Evolutionary conservation across 2,888 invertebrate genomes (phyloP).

Genomic region (Cephus pygmeus): DNA sequence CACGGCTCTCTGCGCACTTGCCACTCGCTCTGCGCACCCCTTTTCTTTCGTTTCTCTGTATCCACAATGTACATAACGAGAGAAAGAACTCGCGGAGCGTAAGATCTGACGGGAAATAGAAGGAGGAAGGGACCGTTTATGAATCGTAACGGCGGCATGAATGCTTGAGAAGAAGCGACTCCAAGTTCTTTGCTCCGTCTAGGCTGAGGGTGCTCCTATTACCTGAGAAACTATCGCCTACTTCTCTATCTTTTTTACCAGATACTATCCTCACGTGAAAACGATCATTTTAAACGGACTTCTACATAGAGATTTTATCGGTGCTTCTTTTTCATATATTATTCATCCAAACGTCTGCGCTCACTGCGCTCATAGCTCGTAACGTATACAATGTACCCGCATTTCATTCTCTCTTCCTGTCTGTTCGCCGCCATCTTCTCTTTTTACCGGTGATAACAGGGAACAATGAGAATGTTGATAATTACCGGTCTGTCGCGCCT

Average conservation of each 20-base stretch:
- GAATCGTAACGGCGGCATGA: constrained; percentile 58
- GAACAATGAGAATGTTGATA: not conserved
- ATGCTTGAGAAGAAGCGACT: constrained; percentile 44
- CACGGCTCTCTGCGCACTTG: not conserved
- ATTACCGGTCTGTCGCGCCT: not conserved
- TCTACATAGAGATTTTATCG: not conserved
- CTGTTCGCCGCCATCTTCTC: not conserved
- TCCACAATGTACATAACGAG: not conserved
- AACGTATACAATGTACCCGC: not conserved
- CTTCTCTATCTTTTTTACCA: not conserved
- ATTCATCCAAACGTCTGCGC: not conserved
- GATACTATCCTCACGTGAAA: not conserved
- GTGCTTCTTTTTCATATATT: not conserved
- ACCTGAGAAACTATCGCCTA: constrained; percentile 9
- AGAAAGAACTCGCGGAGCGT: not conserved
- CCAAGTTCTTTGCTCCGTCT: constrained; percentile 12
- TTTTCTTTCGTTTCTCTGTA: not conserved
- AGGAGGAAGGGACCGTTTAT: constrained; percentile 41
- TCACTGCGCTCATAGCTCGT: not conserved
- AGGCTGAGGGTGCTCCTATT: not conserved
- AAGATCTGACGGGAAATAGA: not conserved
- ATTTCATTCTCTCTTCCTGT: not conserved
- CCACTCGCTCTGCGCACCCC: not conserved
- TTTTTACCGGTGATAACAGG: not conserved
- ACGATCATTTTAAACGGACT: not conserved